Base-by-base conservation (phyloP, 2,888 invertebrate species). In the Cephus pulcher region DNA sequence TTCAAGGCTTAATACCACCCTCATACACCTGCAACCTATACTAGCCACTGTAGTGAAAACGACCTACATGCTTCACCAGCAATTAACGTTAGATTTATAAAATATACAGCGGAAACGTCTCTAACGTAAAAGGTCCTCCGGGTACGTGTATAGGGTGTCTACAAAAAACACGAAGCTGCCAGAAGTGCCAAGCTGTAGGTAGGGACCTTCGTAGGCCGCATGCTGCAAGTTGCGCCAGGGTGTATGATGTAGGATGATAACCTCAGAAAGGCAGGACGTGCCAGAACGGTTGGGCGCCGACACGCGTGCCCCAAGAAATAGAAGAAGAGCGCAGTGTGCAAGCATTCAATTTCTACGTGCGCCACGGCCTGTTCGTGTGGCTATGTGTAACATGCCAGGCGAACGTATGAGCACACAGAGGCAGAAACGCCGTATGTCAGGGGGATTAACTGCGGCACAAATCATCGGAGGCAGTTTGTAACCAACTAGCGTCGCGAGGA, bases 371-470 rank as follows among this genome's bases (percentile, higher is more conserved):
- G 23, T 23, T 56, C 23, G 23, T 56, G 56, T 56, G 56, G 56
- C 56, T 56, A 56, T 56, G 56, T 56, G 56, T 56, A 23, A 56
- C 56, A 9, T 23, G 56, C 56, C 56, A 23, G 56, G 9, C 56
- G 23, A 56, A 23, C 56, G 56, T 56, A 56, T 23, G 56, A 56
- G 23, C 56, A 56, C 56, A 56, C 56, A 56, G 9, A 23, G 75
- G 73, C 70, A 77, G 79, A 78, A 80, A 78, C 78, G 80, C 77
- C 81, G 80, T 78, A 78, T 77, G 80, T 82, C 80, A 76, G 76
- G 77, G 81, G 78, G 79, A 82, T 82, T 82, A 82, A 82, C 78
- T 82, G 76, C 75, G 76, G 79, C 79, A 82, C 82, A 82, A 82
- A 82, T 82, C 82, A 82, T 82, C 82, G 74, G 75, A 73, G 80